Evolutionary conservation across 2,888 invertebrate species (phyloP).

Genomic region (Platerodrilus igneus): DNA sequence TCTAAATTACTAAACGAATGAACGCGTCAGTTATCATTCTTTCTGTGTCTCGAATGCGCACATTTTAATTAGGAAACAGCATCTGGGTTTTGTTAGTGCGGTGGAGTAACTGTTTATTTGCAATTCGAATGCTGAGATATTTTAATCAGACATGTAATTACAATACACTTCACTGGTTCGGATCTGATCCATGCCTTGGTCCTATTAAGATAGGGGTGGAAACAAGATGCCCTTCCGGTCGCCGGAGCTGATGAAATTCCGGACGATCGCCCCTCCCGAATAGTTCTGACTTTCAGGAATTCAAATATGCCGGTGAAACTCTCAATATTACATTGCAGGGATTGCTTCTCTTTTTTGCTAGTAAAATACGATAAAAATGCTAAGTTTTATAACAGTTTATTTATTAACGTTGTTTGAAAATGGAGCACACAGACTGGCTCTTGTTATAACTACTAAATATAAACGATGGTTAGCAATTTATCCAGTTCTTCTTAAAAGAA

Average conservation of each 20-base stretch:
- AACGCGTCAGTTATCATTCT: slow-evolving; percentile 26
- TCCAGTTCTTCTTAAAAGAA: slow-evolving; percentile 24
- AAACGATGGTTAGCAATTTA: slow-evolving; percentile 25
- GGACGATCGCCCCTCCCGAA: slow-evolving; percentile 45
- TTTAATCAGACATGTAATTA: slow-evolving; percentile 47
- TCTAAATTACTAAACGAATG: slow-evolving; percentile 34
- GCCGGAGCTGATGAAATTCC: slow-evolving; percentile 56
- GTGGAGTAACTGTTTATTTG: too few relatives aligned
- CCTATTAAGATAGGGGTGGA: slow-evolving; percentile 47
- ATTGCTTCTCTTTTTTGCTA: slow-evolving; percentile 38
- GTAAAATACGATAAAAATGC: too few relatives aligned
- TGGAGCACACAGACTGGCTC: slow-evolving; percentile 17
- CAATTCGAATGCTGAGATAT: slow-evolving; percentile 36
- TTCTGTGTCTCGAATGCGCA: slow-evolving; percentile 25
- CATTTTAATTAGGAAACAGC: slow-evolving; percentile 46
- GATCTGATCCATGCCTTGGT: slow-evolving; percentile 22
- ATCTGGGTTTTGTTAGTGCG: slow-evolving; percentile 43
- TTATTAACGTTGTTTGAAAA: too few relatives aligned
- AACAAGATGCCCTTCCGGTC: slow-evolving; percentile 59
- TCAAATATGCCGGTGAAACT: slow-evolving; percentile 44
- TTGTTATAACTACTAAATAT: slow-evolving; percentile 24
- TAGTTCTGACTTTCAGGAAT: slow-evolving; percentile 49
- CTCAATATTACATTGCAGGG: slow-evolving; percentile 46
- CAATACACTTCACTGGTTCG: slow-evolving; percentile 42
- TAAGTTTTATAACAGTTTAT: too few relatives aligned